Evolutionary conservation across 1,140 invertebrate species (phyloP).

Genomic region (Macrotrachela quadricornifera): DNA sequence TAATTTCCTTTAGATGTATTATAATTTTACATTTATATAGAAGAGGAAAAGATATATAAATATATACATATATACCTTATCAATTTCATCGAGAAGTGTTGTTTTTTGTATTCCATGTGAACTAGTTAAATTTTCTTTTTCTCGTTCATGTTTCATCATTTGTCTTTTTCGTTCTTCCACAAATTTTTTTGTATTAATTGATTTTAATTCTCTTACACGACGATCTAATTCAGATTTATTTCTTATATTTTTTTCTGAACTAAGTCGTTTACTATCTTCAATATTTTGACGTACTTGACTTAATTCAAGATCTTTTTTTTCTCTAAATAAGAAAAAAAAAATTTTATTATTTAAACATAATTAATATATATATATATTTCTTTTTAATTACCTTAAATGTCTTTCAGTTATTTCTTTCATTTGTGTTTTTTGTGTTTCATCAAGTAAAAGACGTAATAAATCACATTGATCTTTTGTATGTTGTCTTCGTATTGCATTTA

Average conservation of each 20-base stretch:
- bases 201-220: slow-evolving; percentile 66
- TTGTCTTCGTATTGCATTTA: not conserved
- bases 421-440: not conserved
- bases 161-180: slow-evolving; percentile 73
- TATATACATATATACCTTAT: too few relatives aligned
- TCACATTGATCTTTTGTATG: not conserved
- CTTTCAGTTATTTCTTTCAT: not conserved
- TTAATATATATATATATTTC: not conserved
- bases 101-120: too few relatives aligned
- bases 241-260: slow-evolving; percentile 81
- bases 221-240: slow-evolving; percentile 91
- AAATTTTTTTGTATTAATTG: slow-evolving; percentile 96
- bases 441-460: not conserved
- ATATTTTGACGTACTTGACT: slow-evolving; percentile 84
- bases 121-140: slow-evolving; percentile 47
- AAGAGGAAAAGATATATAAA: too few relatives aligned
- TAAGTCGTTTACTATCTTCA: slow-evolving; percentile 80
- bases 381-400: not conserved
- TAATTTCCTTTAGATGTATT: too few relatives aligned
- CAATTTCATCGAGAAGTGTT: too few relatives aligned
- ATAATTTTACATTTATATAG: too few relatives aligned
- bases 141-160: slow-evolving; percentile 70
- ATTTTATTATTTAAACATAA: not conserved
- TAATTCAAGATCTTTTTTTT: slow-evolving; percentile 84
- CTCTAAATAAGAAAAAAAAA: slow-evolving; percentile 34